Conservation (phyloP, 2,113 vertebrate genomes). For the Oenanthe oenanthe region DNA sequence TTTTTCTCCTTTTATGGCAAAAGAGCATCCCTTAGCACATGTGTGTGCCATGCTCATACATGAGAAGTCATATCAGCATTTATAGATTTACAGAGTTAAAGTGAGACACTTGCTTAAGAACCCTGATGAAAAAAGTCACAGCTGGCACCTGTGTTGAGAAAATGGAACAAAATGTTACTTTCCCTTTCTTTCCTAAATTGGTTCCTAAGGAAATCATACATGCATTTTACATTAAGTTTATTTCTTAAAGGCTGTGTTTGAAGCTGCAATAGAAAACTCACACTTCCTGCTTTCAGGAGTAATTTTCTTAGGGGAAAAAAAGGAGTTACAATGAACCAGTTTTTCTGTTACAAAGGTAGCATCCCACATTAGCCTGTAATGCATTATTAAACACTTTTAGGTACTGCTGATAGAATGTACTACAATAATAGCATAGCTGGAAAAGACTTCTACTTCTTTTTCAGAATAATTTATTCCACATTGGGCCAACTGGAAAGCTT, state of each 20-base stretch:
- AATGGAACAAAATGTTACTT: neutral
- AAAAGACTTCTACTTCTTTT: slow-evolving; percentile 14
- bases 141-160: neutral
- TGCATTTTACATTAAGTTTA: neutral
- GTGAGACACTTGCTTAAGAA: neutral
- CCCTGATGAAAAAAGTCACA: neutral
- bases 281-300: neutral
- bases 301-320: neutral
- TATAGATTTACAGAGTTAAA: neutral
- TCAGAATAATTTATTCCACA: slow-evolving; percentile 49
- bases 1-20: neutral
- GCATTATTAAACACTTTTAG: slow-evolving; percentile 40
- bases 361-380: neutral
- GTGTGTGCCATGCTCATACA: neutral
- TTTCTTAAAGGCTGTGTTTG: neutral
- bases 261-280: neutral
- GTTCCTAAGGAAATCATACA: neutral
- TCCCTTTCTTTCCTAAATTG: neutral
- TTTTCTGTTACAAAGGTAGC: neutral
- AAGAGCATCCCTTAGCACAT: neutral
- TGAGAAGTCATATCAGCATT: neutral
- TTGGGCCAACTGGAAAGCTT: slow-evolving; percentile 44
- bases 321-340: neutral
- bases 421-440: slow-evolving; percentile 33
- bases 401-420: neutral